These are phyloP conservation scores for Pseudolaguvia tuberculata DNA, from an alignment of 2,113 vertebrate species.

Conservation along the genomic window DNA sequence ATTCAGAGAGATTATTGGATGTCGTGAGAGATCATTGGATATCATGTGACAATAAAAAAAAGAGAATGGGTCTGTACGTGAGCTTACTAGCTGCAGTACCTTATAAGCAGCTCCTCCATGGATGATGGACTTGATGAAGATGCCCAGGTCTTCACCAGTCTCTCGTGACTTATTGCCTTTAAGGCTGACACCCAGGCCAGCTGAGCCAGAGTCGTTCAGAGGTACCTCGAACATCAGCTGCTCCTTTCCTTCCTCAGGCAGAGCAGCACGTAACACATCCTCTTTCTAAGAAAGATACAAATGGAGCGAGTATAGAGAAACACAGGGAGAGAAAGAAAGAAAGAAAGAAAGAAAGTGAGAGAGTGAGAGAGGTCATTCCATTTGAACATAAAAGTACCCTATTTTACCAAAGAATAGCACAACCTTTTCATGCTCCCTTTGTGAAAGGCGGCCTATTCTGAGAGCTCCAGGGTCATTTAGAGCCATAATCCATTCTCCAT, in stretches of 20 bases:
- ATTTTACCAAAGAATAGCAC: constrained; percentile 49
- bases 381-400: constrained; percentile 46
- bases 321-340: constrained; percentile 4
- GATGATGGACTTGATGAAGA: constrained; percentile 97
- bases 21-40: too few relatives aligned
- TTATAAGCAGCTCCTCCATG: constrained; percentile 93
- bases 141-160: constrained; percentile 89
- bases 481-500: constrained; percentile 52
- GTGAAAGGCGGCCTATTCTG: constrained; percentile 37
- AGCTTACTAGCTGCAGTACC: constrained; percentile 61
- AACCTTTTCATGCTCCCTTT: constrained; percentile 50
- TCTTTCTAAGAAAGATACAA: constrained; percentile 56
- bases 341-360: constrained; percentile 11
- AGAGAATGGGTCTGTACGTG: not conserved
- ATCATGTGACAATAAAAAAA: too few relatives aligned
- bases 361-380: constrained; percentile 46
- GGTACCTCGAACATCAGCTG: constrained; percentile 92
- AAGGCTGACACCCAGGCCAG: constrained; percentile 91
- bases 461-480: constrained; percentile 47
- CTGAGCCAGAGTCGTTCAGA: constrained; percentile 90
- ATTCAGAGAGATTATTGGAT: not conserved
- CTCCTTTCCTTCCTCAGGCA: constrained; percentile 77
- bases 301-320: not conserved
- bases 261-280: constrained; percentile 49
- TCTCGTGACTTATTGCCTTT: constrained; percentile 96